Evolutionary conservation across 2,113 vertebrate species (phyloP).

Genomic region (Myrmophylax atrothorax): DNA sequence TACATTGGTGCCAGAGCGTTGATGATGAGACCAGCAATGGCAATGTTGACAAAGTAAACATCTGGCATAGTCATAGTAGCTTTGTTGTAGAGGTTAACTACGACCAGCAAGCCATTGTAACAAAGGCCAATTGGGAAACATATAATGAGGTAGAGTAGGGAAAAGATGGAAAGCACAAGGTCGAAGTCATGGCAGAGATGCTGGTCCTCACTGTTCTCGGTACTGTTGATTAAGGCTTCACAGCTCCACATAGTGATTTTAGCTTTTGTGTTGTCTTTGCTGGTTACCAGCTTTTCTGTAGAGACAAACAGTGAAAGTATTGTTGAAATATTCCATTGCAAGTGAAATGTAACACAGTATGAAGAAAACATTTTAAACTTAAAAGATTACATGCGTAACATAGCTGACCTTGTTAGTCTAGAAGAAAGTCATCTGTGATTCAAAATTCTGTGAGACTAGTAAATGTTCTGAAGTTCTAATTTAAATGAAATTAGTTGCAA

Average conservation of each 20-base stretch:
- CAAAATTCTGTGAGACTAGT: background rate
- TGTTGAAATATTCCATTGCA: background rate
- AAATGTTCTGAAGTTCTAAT: background rate
- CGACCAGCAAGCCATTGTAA: conserved; percentile 90
- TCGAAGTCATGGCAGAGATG: conserved; percentile 90
- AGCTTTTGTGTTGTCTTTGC: conserved; percentile 35
- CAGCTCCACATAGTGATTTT: conserved; percentile 93
- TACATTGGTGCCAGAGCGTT: conserved; percentile 86
- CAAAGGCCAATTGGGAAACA: conserved; percentile 92
- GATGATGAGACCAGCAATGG: conserved; percentile 90
- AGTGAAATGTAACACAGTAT: background rate
- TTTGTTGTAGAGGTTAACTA: conserved; percentile 92
- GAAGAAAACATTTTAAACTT: background rate
- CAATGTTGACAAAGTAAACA: conserved; percentile 97
- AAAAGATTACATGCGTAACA: accelerated
- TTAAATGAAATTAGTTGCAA: background rate
- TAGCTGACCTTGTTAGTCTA: background rate
- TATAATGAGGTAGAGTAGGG: conserved; percentile 90
- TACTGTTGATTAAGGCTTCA: conserved; percentile 85
- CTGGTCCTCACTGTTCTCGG: conserved; percentile 76
- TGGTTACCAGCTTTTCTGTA: conserved; percentile 79
- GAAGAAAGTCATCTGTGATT: background rate
- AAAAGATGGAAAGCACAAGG: conserved; percentile 86
- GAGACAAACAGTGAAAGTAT: background rate
- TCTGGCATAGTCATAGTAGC: conserved; percentile 96